A percentile compares a stretch with the other conserved stretches of the same genome.
These are phyloP conservation scores for Ranitomeya variabilis DNA, from an alignment of 2,113 vertebrate genomes.

Conservation along the genomic window DNA sequence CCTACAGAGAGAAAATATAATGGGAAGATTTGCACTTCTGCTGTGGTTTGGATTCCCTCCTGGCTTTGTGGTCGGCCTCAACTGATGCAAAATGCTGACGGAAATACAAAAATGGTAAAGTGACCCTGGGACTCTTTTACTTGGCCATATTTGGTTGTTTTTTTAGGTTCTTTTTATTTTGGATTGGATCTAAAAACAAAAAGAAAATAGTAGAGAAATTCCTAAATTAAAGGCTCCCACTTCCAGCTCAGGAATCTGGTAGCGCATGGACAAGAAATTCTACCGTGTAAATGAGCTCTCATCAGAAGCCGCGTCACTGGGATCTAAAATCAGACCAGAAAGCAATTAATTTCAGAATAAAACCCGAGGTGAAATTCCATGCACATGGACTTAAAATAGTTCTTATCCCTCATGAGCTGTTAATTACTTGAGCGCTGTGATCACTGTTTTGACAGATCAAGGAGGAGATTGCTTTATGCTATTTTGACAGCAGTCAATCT, in stretches of 20 bases:
- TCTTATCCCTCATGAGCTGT: constrained; percentile 22
- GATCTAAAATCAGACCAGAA: not conserved
- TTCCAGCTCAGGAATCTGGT: not conserved
- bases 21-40: no score
- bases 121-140: not conserved
- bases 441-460: constrained; percentile 26
- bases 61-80: no score
- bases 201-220: not conserved
- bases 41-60: no score
- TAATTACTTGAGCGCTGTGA: constrained; percentile 15
- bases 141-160: not conserved
- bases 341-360: constrained; percentile 45
- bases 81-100: no score
- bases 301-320: not conserved
- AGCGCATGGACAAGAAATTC: not conserved
- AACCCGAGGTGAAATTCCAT: constrained; percentile 1
- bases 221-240: not conserved
- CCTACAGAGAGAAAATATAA: no score
- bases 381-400: constrained; percentile 32
- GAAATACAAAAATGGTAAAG: no score
- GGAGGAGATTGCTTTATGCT: constrained; percentile 6
- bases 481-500: constrained; percentile 35
- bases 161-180: not conserved
- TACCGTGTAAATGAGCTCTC: not conserved
- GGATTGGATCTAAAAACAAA: not conserved